Percentiles rank a stretch among this genome's conserved stretches.
Evolutionary conservation across 2,113 vertebrate genomes (phyloP).

Genomic region (Oryzias woworae): DNA sequence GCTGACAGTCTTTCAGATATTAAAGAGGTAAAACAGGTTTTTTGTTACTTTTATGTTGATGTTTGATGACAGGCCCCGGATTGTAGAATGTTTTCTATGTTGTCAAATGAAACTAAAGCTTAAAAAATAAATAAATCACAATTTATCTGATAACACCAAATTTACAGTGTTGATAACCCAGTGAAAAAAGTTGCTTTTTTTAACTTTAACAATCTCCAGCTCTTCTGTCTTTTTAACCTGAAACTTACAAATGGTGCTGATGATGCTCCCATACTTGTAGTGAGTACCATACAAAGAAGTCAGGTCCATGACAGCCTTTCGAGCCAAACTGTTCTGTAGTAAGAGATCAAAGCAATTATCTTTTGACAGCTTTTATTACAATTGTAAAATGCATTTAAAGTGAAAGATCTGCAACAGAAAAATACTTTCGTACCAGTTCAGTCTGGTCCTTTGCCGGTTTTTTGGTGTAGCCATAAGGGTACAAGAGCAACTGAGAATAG

Average conservation of each 20-base stretch:
- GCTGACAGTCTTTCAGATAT: no score
- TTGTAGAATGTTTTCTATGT: no score
- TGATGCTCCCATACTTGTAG: constrained; percentile 87
- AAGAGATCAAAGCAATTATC: neutral
- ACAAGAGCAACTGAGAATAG: constrained; percentile 94
- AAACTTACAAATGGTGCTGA: constrained; percentile 90
- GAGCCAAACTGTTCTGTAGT: constrained; percentile 80
- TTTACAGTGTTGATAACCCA: no score
- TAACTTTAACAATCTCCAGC: neutral
- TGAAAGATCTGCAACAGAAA: neutral
- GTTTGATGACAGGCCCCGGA: no score
- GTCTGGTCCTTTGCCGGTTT: constrained; percentile 52
- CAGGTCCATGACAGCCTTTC: constrained; percentile 78
- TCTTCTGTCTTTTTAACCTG: neutral
- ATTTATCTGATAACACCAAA: no score
- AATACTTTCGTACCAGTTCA: constrained; percentile 83
- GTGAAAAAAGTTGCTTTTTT: neutral
- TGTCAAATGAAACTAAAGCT: no score
- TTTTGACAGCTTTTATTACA: neutral
- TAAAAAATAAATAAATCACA: no score
- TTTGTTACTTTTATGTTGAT: no score
- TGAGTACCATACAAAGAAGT: constrained; percentile 84
- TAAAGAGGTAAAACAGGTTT: no score
- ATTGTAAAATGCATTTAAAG: neutral
- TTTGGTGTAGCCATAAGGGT: constrained; percentile 86